Conservation (phyloP, 2,888 invertebrate species). For the Nyleta sp. region DNA sequence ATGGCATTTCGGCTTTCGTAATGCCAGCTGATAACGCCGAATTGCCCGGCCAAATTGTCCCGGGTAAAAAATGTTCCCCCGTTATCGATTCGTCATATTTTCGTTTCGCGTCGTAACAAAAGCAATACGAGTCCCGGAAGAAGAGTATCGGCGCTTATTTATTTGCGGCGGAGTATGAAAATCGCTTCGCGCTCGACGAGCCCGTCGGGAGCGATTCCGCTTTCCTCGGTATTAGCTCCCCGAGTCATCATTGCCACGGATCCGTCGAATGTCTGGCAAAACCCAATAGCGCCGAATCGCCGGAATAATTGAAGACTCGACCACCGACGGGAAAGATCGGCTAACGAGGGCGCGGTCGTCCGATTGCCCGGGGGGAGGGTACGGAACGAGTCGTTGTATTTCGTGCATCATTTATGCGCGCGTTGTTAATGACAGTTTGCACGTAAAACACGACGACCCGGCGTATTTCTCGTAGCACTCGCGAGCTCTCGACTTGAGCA, state of each 20-base stretch:
- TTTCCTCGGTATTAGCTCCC: too few species aligned
- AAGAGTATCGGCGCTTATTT: too few species aligned
- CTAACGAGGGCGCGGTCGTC: constrained; percentile 28
- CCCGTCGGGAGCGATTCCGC: too few species aligned
- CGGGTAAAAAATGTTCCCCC: background rate
- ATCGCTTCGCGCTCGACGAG: too few species aligned
- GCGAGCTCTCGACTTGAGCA: constrained; percentile 17
- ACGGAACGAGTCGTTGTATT: background rate
- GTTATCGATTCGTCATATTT: background rate
- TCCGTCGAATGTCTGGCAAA: constrained; percentile 17
- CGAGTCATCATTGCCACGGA: constrained; percentile 19
- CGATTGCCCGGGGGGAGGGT: background rate
- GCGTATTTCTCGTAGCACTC: constrained; percentile 17
- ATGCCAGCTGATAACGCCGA: constrained; percentile 1
- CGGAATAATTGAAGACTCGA: constrained; percentile 28
- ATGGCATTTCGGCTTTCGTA: constrained; percentile 31
- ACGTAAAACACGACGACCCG: constrained; percentile 11
- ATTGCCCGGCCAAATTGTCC: background rate
- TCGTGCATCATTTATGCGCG: constrained; percentile 18
- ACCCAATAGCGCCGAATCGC: constrained; percentile 25
- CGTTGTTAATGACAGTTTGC: constrained; percentile 34
- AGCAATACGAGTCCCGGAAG: too few species aligned
- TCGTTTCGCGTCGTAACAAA: constrained; percentile 3
- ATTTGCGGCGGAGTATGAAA: too few species aligned
- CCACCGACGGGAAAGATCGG: constrained; percentile 11